Base-by-base conservation (phyloP, 2,797 vertebrate genomes). In the Microcaecilia unicolor region DNA sequence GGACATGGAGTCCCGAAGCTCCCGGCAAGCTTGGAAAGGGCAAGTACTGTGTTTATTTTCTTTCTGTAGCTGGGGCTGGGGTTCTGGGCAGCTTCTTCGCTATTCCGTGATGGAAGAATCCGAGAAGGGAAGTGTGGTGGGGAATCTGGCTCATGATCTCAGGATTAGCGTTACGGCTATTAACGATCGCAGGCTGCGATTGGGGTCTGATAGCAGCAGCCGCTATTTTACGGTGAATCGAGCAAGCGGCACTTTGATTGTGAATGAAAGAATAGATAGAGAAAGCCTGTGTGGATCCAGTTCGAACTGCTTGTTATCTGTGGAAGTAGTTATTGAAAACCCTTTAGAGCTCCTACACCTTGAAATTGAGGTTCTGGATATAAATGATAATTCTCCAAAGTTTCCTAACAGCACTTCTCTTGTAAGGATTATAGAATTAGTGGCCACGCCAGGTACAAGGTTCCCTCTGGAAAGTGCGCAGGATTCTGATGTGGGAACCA, bases 211-310 rank as follows among this genome's bases (percentile, higher is more conserved):
- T 35, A 78, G 88, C 37, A 69, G 63, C 25, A 73, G 64, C 37
- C 82, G 78, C 48, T 87, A 90, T 78, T 97, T 98, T 26, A 78
- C 88, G 37, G 74, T 97, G 48, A 92, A 75, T 60, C 73, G 84
- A 61, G 60, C 56, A 39, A 90, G 61, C 33, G 80, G 79, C 2
- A 23, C 58, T 13, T 43, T 84, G 22, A 68, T 55, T 15, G 67
- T 74, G 11, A 58, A 48, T 20, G 39, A 42, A 15, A 61, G 45
- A 25, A 68, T 79, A 17, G 75, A 83, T 36, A 36, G 80, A 21
- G 80, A 83, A 25, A 57, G 60, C 20, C 51, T 74, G 7, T 84
- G 79, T 6, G 70, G 61, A 11, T 42, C 54, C n/a, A 70, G 14
- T 22, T 37, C 17, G 4, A 29, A 38, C 2, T 84, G 81, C 32